These are phyloP conservation scores for Andrena hattorfiana DNA, from an alignment of 2,888 invertebrate species.

Conservation along the genomic window DNA sequence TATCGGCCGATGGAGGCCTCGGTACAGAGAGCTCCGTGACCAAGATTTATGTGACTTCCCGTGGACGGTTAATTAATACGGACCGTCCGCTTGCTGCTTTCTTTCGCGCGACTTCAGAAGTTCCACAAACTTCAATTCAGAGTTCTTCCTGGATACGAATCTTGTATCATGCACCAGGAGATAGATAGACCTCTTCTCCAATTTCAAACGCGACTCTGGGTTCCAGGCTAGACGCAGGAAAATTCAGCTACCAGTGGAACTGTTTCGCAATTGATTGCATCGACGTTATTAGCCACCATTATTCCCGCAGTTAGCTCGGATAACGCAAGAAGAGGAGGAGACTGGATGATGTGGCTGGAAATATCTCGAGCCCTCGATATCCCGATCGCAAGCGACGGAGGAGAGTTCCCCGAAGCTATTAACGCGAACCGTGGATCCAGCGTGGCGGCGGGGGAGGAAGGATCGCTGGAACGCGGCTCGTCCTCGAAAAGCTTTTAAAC, in stretches of 20 bases:
- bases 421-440: conserved; percentile 68
- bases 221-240: neutral
- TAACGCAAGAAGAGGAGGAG: conserved; percentile 36
- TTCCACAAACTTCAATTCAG: neutral
- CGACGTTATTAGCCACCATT: conserved; percentile 39
- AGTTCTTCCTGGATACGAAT: neutral
- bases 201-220: no score
- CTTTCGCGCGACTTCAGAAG: conserved; percentile 6
- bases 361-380: conserved; percentile 35
- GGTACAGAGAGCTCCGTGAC: neutral
- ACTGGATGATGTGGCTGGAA: conserved; percentile 35
- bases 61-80: conserved; percentile 24
- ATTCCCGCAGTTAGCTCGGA: conserved; percentile 17
- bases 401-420: conserved; percentile 70
- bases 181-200: neutral
- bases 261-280: conserved; percentile 20
- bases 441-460: conserved; percentile 32
- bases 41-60: conserved; percentile 16
- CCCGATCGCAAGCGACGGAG: conserved; percentile 59
- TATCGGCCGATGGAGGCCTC: conserved; percentile 23
- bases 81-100: conserved; percentile 3
- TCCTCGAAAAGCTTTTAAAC: conserved; percentile 77
- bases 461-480: conserved; percentile 43
- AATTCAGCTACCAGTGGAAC: neutral
- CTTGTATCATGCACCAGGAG: neutral